Percentiles rank a stretch among this genome's conserved stretches.
Conservation (phyloP, 2,888 invertebrate genomes). For the Lydus trimaculatus region DNA sequence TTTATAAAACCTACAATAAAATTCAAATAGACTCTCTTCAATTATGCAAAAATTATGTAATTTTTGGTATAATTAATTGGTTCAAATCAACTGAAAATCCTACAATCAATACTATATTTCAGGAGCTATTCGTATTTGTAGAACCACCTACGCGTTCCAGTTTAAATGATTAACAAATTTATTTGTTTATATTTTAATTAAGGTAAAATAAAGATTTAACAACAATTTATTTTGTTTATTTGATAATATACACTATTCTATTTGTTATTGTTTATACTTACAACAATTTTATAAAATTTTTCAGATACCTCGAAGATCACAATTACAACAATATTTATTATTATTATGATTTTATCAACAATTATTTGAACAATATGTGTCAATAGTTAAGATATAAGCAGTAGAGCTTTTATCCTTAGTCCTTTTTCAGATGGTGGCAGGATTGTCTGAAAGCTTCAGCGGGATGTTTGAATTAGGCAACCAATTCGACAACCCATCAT, state of each 20-base stretch:
- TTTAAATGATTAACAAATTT: not conserved
- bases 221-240: not conserved
- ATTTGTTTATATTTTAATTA: not conserved
- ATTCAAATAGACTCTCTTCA: not conserved
- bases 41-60: not conserved
- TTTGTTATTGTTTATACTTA: not conserved
- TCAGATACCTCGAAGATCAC: not conserved
- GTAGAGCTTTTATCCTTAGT: not conserved
- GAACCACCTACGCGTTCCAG: not conserved
- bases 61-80: not conserved
- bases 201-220: not conserved
- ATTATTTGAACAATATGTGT: not conserved
- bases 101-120: not conserved
- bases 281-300: not conserved
- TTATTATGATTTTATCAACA: not conserved
- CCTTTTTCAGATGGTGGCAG: not conserved
- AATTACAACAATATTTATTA: not conserved
- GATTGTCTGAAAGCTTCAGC: not conserved
- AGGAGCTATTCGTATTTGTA: not conserved
- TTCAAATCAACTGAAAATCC: not conserved
- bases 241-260: not conserved
- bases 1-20: not conserved
- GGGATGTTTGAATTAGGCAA: not conserved
- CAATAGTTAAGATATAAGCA: not conserved
- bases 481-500: not conserved